Conservation (phyloP, 2,797 vertebrate species). For the Helostoma temminkii region DNA sequence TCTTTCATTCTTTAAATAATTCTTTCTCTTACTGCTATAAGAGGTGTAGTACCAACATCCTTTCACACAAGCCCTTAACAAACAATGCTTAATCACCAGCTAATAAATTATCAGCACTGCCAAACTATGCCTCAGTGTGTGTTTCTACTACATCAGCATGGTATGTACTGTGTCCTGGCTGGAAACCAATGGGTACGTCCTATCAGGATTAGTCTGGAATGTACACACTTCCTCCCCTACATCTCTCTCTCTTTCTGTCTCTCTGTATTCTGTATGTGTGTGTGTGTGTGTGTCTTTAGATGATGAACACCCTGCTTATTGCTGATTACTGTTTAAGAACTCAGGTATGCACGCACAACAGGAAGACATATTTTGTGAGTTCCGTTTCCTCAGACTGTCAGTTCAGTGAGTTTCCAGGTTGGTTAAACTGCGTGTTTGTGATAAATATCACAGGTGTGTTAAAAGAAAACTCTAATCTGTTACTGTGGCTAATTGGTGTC, state of each 20-base stretch:
- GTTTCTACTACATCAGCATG: slow-evolving; percentile 47
- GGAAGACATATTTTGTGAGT: no score
- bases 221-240: slow-evolving; percentile 67
- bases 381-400: no score
- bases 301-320: no score
- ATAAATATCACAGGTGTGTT: no score
- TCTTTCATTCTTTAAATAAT: slow-evolving; percentile 56
- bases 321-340: no score
- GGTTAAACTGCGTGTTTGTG: no score
- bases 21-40: slow-evolving; percentile 39
- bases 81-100: slow-evolving; percentile 65
- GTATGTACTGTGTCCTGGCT: slow-evolving; percentile 54
- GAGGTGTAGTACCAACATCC: slow-evolving; percentile 52
- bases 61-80: slow-evolving; percentile 68
- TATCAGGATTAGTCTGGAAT: slow-evolving; percentile 79
- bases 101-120: slow-evolving; percentile 68
- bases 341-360: no score
- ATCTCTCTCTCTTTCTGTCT: slow-evolving; percentile 11
- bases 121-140: slow-evolving; percentile 28
- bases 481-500: background rate
- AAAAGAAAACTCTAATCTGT: no score
- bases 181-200: slow-evolving; percentile 48
- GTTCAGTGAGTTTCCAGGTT: no score
- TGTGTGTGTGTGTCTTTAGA: slow-evolving; percentile 1
- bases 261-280: background rate